A percentile compares a stretch with the other conserved stretches of the same genome.
Conservation (phyloP, 2,113 vertebrate genomes). For the Arizona elegans region DNA sequence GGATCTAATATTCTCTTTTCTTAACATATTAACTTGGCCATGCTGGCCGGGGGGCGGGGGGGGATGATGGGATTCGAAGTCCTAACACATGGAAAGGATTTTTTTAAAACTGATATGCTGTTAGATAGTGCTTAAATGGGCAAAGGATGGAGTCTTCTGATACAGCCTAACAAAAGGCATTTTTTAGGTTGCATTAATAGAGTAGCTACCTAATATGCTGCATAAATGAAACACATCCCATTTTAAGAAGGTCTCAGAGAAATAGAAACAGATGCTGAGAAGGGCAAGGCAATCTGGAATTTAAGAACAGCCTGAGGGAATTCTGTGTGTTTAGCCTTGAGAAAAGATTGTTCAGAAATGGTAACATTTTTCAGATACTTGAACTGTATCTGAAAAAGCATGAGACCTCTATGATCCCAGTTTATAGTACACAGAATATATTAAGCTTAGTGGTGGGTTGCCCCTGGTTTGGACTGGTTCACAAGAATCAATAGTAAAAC, state of each 20-base stretch:
- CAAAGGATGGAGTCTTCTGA: not conserved
- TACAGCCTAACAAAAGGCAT: not conserved
- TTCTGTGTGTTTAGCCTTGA: not conserved
- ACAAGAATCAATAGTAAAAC: no score
- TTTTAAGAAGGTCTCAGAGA: not conserved
- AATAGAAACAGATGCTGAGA: not conserved
- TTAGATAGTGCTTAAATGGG: not conserved
- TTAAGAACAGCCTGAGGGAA: not conserved
- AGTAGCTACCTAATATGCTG: not conserved
- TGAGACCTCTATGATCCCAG: not conserved
- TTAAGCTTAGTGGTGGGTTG: not conserved
- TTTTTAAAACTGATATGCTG: not conserved
- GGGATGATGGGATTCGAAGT: not conserved
- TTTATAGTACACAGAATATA: not conserved
- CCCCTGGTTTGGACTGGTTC: no score
- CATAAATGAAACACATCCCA: not conserved
- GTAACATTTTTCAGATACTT: not conserved
- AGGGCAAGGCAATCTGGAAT: not conserved
- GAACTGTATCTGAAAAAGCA: not conserved
- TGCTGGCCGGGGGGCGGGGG: not conserved
- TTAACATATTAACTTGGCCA: not conserved
- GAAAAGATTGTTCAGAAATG: not conserved
- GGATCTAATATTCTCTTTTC: not conserved
- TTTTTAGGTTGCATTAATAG: not conserved
- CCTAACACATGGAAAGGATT: not conserved